phyloP scores from a whole-genome alignment of 92 coral and sea anemone genomes.

The Epizoanthus rinbou region DNA sequence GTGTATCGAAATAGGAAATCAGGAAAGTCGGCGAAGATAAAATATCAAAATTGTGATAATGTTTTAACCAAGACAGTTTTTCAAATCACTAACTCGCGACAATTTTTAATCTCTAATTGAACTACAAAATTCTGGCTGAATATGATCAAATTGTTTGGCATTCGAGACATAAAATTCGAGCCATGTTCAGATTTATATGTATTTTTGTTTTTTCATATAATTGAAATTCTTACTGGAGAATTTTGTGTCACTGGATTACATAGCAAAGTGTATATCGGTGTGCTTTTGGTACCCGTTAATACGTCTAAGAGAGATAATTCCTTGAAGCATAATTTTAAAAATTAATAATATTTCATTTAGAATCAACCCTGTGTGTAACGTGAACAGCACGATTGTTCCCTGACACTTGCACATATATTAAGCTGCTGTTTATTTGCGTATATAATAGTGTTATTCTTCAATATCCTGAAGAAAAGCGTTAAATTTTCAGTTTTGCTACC shows the following conservation, averaged over 20 bases:
- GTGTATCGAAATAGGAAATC: background rate
- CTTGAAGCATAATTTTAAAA: background rate
- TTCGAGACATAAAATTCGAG: too few species aligned
- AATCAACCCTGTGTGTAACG: background rate
- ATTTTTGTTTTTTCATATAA: too few species aligned
- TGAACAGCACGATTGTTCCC: background rate
- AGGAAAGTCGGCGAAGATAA: background rate
- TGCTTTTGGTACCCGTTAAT: background rate
- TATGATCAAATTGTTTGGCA: too few species aligned
- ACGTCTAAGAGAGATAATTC: background rate
- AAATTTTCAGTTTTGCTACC: background rate
- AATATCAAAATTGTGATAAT: background rate
- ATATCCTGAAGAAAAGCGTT: background rate
- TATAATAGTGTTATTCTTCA: background rate
- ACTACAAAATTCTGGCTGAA: background rate
- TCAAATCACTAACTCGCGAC: background rate
- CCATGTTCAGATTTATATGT: too few species aligned
- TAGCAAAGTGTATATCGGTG: background rate
- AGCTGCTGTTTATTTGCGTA: background rate
- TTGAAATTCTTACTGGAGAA: too few species aligned
- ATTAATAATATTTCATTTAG: background rate
- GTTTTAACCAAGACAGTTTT: background rate
- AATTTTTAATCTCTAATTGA: background rate
- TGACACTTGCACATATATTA: background rate
- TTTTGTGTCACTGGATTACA: background rate